Conservation (phyloP, 2,888 invertebrate genomes). For the Andrena hattorfiana region DNA sequence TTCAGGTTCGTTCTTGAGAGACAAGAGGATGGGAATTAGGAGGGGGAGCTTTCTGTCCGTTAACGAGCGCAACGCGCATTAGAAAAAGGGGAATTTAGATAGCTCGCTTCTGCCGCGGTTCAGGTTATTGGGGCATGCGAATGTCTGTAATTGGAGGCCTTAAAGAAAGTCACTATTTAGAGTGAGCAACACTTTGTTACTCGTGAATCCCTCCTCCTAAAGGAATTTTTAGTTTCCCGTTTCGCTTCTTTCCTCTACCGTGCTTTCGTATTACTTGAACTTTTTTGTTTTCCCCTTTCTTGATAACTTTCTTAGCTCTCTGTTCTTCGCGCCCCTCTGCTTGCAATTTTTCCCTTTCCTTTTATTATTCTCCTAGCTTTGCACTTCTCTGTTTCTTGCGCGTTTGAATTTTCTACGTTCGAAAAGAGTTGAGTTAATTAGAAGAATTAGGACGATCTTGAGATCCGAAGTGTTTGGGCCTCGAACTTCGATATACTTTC, state of each 20-base stretch:
- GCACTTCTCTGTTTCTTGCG: background rate
- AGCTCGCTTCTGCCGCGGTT: background rate
- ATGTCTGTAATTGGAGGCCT: background rate
- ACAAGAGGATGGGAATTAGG: constrained; percentile 5
- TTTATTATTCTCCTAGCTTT: background rate
- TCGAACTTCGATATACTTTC: background rate
- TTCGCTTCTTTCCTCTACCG: no score
- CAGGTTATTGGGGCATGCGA: background rate
- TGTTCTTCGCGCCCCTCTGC: background rate
- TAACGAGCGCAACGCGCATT: background rate
- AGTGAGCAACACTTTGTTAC: no score
- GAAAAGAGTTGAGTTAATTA: constrained; percentile 1
- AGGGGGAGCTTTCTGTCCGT: constrained; percentile 5
- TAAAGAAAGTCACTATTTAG: background rate
- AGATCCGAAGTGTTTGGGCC: background rate
- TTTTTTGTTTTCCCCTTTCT: background rate
- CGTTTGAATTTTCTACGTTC: background rate
- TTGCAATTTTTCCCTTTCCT: background rate
- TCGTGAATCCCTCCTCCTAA: no score
- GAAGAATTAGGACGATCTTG: background rate
- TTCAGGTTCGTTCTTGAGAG: constrained; percentile 25
- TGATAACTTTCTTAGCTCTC: no score
- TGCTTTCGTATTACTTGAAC: no score
- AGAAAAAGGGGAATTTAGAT: constrained; percentile 6
- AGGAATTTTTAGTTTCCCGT: no score